These are phyloP conservation scores for Diachasmimorpha longicaudata DNA, from an alignment of 1,140 invertebrate species.

Conservation along the genomic window DNA sequence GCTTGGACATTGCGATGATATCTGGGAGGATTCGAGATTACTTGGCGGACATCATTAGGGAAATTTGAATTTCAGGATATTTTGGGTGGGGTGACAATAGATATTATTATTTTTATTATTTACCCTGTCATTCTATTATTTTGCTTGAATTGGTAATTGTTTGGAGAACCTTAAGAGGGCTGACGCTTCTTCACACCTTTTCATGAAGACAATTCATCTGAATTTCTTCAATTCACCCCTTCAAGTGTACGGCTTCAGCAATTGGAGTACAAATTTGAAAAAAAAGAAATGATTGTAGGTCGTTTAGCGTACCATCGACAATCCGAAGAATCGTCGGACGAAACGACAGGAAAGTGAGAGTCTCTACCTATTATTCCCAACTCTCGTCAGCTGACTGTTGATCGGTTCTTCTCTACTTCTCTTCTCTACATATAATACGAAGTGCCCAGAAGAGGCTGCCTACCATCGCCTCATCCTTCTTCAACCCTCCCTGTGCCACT, in stretches of 20 bases:
- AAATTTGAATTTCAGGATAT: no score
- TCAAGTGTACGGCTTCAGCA: not conserved
- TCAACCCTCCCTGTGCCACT: not conserved
- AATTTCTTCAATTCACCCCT: not conserved
- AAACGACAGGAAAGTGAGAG: conserved; percentile 48
- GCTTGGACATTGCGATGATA: conserved; percentile 8
- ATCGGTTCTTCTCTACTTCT: conserved; percentile 32
- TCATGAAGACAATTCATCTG: not conserved
- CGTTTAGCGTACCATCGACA: conserved; percentile 52
- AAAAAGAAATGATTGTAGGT: conserved; percentile 40
- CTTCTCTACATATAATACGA: not conserved
- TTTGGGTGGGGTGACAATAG: no score
- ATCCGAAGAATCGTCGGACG: conserved; percentile 42
- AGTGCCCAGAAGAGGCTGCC: not conserved
- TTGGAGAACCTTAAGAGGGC: no score
- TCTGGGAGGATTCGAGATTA: not conserved
- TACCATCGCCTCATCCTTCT: conserved; percentile 1
- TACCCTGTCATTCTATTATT: no score
- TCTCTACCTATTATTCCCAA: conserved; percentile 41
- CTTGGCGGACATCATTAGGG: not conserved
- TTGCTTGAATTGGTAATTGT: no score
- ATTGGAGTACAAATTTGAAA: conserved; percentile 39
- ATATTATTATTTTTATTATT: no score
- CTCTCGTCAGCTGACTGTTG: conserved; percentile 47
- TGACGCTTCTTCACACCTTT: no score